Evolutionary conservation across 1,140 invertebrate genomes (phyloP), one percentile per base, ranked within the genome.

Genomic region (Drosophila quadrilineata): DNA sequence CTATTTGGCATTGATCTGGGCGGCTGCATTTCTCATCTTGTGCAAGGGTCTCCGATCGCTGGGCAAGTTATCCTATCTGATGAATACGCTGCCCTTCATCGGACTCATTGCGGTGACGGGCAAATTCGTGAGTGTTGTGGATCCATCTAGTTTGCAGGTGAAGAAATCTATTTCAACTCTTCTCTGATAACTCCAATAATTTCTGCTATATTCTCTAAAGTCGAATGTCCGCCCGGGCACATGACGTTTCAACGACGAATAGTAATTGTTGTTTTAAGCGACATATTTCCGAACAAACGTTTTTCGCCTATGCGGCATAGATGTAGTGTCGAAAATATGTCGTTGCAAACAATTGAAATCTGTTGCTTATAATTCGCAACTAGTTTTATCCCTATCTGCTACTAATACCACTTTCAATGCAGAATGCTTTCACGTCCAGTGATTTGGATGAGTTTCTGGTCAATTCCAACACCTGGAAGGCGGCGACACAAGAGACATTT

Each of bases 1-100:
- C 89, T 96, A 97, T 89, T 91, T 98, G 77, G 95, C 95, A 1
- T 93, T 97, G 2, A 94, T 97, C 9, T 98, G 97, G 97, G 94
- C 96, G 92, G 94, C 96, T 26, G 93, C 97, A 6, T 97, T 97
- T 76, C 93, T 98, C 6, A 94, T 94, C n/a, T 91, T 98, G 2
- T 96, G 95, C 87, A 97, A 96, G 93, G 96, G 96, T 33, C 88
- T 97, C 2, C 92, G 94, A 70, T 97, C 95, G 0, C 95, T 97
- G 66, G 96, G 96, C 21, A 97, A 96, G 91, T 94, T 96, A 26
- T 88, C 77, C 1, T 75, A 73, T 31, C 46, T 86, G 1, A 65
- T 89, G 10, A 76, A 75, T 10, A 52, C 74, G 3, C 10, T 89
- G 33, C 75, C 89, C 0, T 22, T 90, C 9, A 2, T 82, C 0